phyloP scores from a whole-genome alignment of 2,888 invertebrate genomes.

The Agrilus biguttatus region DNA sequence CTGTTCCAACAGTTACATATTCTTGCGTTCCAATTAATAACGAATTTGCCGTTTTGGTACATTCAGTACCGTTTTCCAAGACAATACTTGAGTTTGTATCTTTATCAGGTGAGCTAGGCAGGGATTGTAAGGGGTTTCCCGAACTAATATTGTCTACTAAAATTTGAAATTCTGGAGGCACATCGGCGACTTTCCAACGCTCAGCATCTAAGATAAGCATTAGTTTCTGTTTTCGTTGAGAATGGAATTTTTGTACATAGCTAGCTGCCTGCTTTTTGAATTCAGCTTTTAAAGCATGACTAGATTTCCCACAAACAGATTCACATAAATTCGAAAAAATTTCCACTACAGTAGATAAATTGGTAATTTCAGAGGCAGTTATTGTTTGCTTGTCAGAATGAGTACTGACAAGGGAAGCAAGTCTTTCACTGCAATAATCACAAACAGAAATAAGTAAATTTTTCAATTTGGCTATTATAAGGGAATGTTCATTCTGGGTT shows the following conservation, averaged over 20 bases:
- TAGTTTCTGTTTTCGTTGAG: slow-evolving; percentile 73
- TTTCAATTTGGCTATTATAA: slow-evolving; percentile 55
- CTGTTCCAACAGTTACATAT: slow-evolving; percentile 67
- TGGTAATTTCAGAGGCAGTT: slow-evolving; percentile 62
- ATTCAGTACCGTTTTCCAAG: slow-evolving; percentile 9
- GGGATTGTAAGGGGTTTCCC: slow-evolving; percentile 27
- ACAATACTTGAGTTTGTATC: slow-evolving; percentile 14
- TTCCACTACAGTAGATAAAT: slow-evolving; percentile 63
- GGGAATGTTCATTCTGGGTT: slow-evolving; percentile 49
- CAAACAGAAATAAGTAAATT: slow-evolving; percentile 72
- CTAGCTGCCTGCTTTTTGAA: slow-evolving; percentile 79
- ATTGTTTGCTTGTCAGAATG: slow-evolving; percentile 59
- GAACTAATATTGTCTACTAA: slow-evolving; percentile 52
- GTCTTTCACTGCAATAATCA: slow-evolving; percentile 84
- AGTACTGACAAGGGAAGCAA: slow-evolving; percentile 75
- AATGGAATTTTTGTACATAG: slow-evolving; percentile 83
- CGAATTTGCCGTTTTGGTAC: slow-evolving; percentile 14
- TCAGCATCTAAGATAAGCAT: slow-evolving; percentile 77
- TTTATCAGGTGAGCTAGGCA: slow-evolving; percentile 22
- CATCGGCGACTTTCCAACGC: slow-evolving; percentile 86
- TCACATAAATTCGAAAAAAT: slow-evolving; percentile 65
- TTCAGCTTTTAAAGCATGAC: slow-evolving; percentile 67
- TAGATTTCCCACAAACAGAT: slow-evolving; percentile 55
- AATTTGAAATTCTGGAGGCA: slow-evolving; percentile 77
- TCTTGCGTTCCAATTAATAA: slow-evolving; percentile 34